phyloP scores from a whole-genome alignment of 1,140 invertebrate species.

The Carcinoscorpius rotundicauda region DNA sequence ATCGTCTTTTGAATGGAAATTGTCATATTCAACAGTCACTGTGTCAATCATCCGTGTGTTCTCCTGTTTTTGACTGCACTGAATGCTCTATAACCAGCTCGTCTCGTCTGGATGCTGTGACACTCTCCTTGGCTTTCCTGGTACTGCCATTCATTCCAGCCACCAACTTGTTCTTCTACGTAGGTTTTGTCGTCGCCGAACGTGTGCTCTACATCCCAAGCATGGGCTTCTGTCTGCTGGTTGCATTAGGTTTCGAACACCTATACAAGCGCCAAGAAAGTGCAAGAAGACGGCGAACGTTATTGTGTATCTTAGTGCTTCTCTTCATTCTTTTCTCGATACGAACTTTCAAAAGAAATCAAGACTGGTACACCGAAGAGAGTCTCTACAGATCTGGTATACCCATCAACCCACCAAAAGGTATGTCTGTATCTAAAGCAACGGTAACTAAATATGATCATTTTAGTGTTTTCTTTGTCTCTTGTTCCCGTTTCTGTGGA shows the following conservation, averaged over 20 bases:
- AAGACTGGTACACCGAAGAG: constrained; percentile 87
- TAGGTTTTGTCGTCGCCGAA: constrained; percentile 93
- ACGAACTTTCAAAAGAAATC: constrained; percentile 65
- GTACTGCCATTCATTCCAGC: constrained; percentile 84
- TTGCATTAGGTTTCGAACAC: constrained; percentile 49
- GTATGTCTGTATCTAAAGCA: constrained; percentile 42
- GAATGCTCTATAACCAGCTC: too few relatives aligned
- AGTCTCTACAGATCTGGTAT: constrained; percentile 82
- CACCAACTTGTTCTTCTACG: constrained; percentile 77
- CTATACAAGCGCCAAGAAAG: constrained; percentile 13
- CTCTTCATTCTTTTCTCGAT: constrained; percentile 41
- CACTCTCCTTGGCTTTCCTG: constrained; percentile 49
- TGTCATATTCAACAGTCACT: too few relatives aligned
- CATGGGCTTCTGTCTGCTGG: constrained; percentile 81
- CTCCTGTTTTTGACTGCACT: too few relatives aligned
- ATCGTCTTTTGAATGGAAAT: too few relatives aligned
- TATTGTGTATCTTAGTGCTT: constrained; percentile 27
- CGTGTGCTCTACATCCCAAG: constrained; percentile 87
- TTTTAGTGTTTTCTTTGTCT: too few relatives aligned
- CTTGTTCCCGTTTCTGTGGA: too few relatives aligned
- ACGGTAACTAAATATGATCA: too few relatives aligned
- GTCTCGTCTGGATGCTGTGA: constrained; percentile 24
- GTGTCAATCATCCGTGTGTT: too few relatives aligned
- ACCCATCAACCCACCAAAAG: constrained; percentile 91
- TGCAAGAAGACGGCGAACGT: constrained; percentile 3